phyloP scores from a whole-genome alignment of 2,113 vertebrate genomes.

The Crotalus horridus region DNA sequence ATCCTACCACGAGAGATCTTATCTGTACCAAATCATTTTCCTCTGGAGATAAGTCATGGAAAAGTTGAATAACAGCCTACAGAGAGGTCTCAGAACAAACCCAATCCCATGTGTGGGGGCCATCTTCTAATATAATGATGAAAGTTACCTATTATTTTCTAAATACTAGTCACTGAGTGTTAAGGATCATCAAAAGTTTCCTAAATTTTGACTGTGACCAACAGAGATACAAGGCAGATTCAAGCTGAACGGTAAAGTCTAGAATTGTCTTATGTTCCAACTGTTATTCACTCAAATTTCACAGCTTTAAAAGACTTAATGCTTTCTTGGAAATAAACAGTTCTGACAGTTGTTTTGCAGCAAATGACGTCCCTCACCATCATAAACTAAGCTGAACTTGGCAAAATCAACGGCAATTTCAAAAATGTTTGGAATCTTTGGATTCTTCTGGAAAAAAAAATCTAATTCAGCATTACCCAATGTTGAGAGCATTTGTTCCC shows the following conservation, averaged over 20 bases:
- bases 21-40: background rate
- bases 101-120: background rate
- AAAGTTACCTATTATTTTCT: background rate
- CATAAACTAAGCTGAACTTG: background rate
- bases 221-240: background rate
- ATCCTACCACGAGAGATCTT: background rate
- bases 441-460: background rate
- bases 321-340: background rate
- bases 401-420: background rate
- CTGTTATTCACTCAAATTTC: background rate
- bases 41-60: background rate
- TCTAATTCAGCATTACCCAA: background rate
- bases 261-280: background rate
- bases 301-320: background rate
- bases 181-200: background rate
- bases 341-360: background rate
- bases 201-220: background rate
- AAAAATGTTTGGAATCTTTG: background rate
- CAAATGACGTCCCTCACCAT: background rate
- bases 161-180: background rate
- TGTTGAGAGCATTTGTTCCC: background rate
- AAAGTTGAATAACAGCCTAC: background rate
- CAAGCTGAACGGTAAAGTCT: background rate
- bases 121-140: background rate
- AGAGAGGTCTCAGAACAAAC: background rate